phyloP scores from a whole-genome alignment of 1,140 invertebrate species.

The Conus betulinus region DNA sequence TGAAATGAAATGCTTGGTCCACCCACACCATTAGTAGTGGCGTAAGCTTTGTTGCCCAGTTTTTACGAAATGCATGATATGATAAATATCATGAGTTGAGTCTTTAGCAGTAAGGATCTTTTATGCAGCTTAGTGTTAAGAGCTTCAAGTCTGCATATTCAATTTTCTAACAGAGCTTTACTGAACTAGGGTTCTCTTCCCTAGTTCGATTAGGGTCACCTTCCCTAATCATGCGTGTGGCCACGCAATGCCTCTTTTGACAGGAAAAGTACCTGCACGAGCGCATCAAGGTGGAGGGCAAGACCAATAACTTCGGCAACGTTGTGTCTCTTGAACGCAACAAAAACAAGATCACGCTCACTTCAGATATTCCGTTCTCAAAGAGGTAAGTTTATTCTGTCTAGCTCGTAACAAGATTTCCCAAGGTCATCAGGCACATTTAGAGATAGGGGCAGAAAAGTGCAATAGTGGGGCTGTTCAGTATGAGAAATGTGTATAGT shows the following conservation, averaged over 20 bases:
- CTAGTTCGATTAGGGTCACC: slow-evolving; percentile 74
- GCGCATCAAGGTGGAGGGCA: slow-evolving; percentile 96
- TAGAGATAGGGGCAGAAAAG: too few relatives aligned
- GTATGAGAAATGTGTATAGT: too few relatives aligned
- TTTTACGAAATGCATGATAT: too few relatives aligned
- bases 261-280: slow-evolving; percentile 97
- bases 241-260: slow-evolving; percentile 54
- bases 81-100: too few relatives aligned
- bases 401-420: too few relatives aligned
- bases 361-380: slow-evolving; percentile 93
- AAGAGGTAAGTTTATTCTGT: slow-evolving; percentile 83
- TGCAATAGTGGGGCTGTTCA: too few relatives aligned
- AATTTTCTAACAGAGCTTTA: not conserved
- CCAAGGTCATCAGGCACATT: too few relatives aligned
- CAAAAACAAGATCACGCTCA: slow-evolving; percentile 95
- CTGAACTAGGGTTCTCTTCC: slow-evolving; percentile 69
- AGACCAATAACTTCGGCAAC: slow-evolving; percentile 93
- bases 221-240: slow-evolving; percentile 72
- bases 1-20: too few relatives aligned
- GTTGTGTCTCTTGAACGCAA: slow-evolving; percentile 91
- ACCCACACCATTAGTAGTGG: too few relatives aligned
- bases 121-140: not conserved
- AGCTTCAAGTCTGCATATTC: not conserved
- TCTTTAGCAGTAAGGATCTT: too few relatives aligned
- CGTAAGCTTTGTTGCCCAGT: too few relatives aligned